A percentile compares a stretch with the other conserved stretches of the same genome.
Conservation (phyloP, 2,888 invertebrate species). For the Schizotus pectinicornis region DNA sequence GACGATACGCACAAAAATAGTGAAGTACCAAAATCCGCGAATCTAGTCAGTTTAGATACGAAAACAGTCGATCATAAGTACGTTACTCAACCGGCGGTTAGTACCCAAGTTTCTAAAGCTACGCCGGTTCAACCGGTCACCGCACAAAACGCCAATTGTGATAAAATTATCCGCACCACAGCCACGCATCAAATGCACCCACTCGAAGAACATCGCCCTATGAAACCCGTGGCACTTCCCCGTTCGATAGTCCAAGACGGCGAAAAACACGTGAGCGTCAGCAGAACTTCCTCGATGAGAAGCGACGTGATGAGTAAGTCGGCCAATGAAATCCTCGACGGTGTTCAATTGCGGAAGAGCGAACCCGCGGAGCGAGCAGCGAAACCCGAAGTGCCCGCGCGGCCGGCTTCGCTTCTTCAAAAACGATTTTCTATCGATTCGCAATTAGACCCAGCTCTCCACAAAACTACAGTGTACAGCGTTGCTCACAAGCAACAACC, state of each 20-base stretch:
- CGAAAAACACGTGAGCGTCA: slow-evolving; percentile 7
- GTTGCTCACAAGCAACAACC: slow-evolving; percentile 77
- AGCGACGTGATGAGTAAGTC: slow-evolving; percentile 45
- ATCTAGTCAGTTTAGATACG: slow-evolving; percentile 65
- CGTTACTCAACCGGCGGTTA: slow-evolving; percentile 52
- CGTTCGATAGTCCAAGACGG: slow-evolving; percentile 14
- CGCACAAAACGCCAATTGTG: slow-evolving; percentile 60
- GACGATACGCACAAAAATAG: slow-evolving; percentile 38
- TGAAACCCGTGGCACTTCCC: slow-evolving; percentile 64
- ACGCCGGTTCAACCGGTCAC: slow-evolving; percentile 52
- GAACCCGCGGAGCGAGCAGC: slow-evolving; percentile 58
- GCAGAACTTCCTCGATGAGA: slow-evolving; percentile 30
- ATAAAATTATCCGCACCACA: slow-evolving; percentile 46
- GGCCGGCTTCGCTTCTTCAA: slow-evolving; percentile 5
- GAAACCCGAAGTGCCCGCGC: slow-evolving; percentile 77
- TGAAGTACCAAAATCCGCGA: slow-evolving; percentile 42
- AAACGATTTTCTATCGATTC: slow-evolving; percentile 36
- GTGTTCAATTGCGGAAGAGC: slow-evolving; percentile 63
- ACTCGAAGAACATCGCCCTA: slow-evolving; percentile 40
- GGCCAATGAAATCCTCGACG: slow-evolving; percentile 43
- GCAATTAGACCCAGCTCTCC: slow-evolving; percentile 60
- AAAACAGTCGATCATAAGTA: slow-evolving; percentile 49
- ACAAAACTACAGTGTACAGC: slow-evolving; percentile 70
- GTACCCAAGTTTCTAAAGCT: slow-evolving; percentile 53
- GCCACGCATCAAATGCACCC: slow-evolving; percentile 38